Percentiles rank a stretch among this genome's conserved stretches.
These are phyloP conservation scores for Ceramica pisi DNA, from an alignment of 2,888 invertebrate genomes.

Conservation along the genomic window DNA sequence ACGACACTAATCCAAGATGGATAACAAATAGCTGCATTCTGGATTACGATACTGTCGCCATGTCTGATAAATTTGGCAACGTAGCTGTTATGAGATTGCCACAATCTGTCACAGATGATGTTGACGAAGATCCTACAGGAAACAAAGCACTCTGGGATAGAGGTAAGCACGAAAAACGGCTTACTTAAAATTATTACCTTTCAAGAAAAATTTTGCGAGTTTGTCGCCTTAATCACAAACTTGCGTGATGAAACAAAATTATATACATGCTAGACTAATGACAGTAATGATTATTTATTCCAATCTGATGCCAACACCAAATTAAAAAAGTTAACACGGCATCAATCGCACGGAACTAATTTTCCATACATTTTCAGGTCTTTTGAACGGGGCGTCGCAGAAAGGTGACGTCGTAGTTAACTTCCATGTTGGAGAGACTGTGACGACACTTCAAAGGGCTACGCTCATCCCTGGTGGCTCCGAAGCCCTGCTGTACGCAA, in stretches of 20 bases:
- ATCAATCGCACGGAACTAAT: slow-evolving; percentile 9
- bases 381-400: slow-evolving; percentile 99
- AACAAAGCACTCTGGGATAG: slow-evolving; percentile 99
- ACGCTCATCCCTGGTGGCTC: slow-evolving; percentile 99
- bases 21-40: slow-evolving; percentile 97
- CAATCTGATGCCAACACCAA: slow-evolving; percentile 70
- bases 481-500: slow-evolving; percentile 98
- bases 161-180: slow-evolving; percentile 79
- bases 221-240: slow-evolving; percentile 8
- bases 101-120: slow-evolving; percentile 98
- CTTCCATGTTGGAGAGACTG: slow-evolving; percentile 99
- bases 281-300: slow-evolving; percentile 84
- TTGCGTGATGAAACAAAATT: slow-evolving; percentile 83
- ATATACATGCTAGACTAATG: slow-evolving; percentile 91
- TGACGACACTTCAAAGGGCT: slow-evolving; percentile 98
- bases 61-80: slow-evolving; percentile 99
- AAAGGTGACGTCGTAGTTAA: slow-evolving; percentile 98
- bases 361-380: slow-evolving; percentile 88
- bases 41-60: slow-evolving; percentile 99
- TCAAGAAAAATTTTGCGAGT: not conserved
- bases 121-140: slow-evolving; percentile 99
- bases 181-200: not conserved
- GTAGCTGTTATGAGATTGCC: slow-evolving; percentile 97
- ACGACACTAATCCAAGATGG: slow-evolving; percentile 99
- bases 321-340: not conserved